Evolutionary conservation across 2,888 invertebrate species (phyloP).

Genomic region (Oegoconia quadripuncta): DNA sequence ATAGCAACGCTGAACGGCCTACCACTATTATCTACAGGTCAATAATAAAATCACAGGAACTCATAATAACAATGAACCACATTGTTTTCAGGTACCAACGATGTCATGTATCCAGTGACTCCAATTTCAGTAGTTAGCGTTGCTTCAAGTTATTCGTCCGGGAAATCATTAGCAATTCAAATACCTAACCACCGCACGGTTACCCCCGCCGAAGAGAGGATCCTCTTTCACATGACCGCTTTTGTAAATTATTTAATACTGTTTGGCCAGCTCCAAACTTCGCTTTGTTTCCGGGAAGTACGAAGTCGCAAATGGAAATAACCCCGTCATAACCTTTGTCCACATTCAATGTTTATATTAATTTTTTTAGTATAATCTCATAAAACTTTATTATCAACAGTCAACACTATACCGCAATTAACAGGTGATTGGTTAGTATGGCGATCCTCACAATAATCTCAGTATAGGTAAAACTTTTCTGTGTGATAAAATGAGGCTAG

Average conservation of each 20-base stretch:
- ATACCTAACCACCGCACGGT: conserved; percentile 64
- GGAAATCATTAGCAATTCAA: conserved; percentile 72
- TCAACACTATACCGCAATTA: no score
- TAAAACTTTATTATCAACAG: no score
- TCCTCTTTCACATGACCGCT: conserved; percentile 68
- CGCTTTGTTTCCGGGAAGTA: conserved; percentile 57
- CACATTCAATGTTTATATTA: conserved; percentile 16
- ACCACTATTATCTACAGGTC: no score
- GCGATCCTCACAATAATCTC: no score
- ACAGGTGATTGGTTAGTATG: no score
- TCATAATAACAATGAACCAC: no score
- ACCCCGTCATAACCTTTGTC: conserved; percentile 34
- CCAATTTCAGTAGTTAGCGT: conserved; percentile 51
- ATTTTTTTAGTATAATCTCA: no score
- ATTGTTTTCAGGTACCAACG: background rate
- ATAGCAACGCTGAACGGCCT: no score
- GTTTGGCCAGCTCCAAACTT: conserved; percentile 61
- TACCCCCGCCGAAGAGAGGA: conserved; percentile 49
- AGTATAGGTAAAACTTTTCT: no score
- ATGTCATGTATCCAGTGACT: conserved; percentile 33
- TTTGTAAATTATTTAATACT: conserved; percentile 74
- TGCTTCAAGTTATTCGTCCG: conserved; percentile 57
- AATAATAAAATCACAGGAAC: no score
- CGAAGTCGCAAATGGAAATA: conserved; percentile 45
- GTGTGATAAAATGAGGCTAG: no score